A percentile compares a stretch with the other conserved stretches of the same genome.
Conservation (phyloP, 1,140 invertebrate genomes). For the Rhynchophorus ferrugineus region DNA sequence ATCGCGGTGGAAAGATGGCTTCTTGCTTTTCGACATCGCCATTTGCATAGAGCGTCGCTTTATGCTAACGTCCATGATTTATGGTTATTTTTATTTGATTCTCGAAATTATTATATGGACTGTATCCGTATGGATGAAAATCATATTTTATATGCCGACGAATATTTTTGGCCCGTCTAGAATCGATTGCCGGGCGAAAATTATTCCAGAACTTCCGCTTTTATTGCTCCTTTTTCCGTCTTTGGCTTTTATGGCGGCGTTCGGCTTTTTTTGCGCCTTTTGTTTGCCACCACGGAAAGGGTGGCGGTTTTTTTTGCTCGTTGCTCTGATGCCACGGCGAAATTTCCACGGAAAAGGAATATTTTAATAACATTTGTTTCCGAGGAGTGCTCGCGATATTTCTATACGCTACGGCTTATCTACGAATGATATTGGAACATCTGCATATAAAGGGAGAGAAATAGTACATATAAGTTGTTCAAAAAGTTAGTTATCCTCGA, state of each 20-base stretch:
- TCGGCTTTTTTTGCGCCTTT: too few species aligned
- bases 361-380: too few species aligned
- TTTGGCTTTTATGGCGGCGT: background rate
- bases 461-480: too few species aligned
- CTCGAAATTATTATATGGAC: slow-evolving; percentile 44
- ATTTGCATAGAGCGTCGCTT: slow-evolving; percentile 41
- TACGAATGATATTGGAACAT: too few species aligned
- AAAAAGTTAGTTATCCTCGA: too few species aligned
- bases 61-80: slow-evolving; percentile 41
- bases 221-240: background rate
- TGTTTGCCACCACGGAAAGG: too few species aligned
- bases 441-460: too few species aligned
- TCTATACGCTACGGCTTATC: too few species aligned
- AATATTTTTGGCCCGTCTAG: slow-evolving; percentile 24
- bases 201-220: slow-evolving; percentile 20
- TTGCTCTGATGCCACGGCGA: too few species aligned
- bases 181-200: slow-evolving; percentile 33
- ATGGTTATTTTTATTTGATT: slow-evolving; percentile 44
- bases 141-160: slow-evolving; percentile 39
- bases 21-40: slow-evolving; percentile 27
- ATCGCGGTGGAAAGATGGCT: slow-evolving; percentile 33
- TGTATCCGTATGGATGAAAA: slow-evolving; percentile 44
- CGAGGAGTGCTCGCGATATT: too few species aligned
- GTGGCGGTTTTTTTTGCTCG: too few species aligned
- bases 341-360: too few species aligned